These are phyloP conservation scores for Oreocharis arfaki DNA, from an alignment of 2,113 vertebrate species.

Conservation along the genomic window DNA sequence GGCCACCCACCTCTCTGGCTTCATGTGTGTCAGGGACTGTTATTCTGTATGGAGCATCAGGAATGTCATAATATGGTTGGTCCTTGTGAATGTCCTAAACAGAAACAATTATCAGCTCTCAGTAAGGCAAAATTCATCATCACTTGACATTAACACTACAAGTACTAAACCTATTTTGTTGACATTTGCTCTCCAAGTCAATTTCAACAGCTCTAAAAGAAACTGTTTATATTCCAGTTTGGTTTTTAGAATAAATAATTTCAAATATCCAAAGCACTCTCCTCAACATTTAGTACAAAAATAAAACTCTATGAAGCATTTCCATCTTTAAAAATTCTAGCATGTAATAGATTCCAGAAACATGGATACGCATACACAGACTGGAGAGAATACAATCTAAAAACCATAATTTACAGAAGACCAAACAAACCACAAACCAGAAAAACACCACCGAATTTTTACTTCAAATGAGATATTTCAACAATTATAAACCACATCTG, in stretches of 20 bases:
- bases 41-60: conserved; percentile 90
- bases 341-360: neutral
- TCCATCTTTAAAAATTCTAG: neutral
- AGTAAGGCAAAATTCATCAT: neutral
- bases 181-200: neutral
- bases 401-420: neutral
- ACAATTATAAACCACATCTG: neutral
- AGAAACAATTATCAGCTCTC: neutral
- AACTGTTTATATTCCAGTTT: neutral
- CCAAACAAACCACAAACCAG: neutral
- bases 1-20: conserved; percentile 83
- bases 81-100: conserved; percentile 96
- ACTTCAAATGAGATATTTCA: neutral
- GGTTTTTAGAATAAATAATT: neutral
- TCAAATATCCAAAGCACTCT: neutral
- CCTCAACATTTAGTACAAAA: neutral
- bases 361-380: neutral
- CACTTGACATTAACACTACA: neutral
- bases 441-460: neutral
- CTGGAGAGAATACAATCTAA: neutral
- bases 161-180: neutral
- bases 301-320: neutral
- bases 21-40: conserved; percentile 94
- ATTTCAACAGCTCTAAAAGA: neutral
- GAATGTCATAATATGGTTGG: conserved; percentile 93